Conservation (phyloP, 2,797 vertebrate genomes). For the Argyrosomus regius region DNA sequence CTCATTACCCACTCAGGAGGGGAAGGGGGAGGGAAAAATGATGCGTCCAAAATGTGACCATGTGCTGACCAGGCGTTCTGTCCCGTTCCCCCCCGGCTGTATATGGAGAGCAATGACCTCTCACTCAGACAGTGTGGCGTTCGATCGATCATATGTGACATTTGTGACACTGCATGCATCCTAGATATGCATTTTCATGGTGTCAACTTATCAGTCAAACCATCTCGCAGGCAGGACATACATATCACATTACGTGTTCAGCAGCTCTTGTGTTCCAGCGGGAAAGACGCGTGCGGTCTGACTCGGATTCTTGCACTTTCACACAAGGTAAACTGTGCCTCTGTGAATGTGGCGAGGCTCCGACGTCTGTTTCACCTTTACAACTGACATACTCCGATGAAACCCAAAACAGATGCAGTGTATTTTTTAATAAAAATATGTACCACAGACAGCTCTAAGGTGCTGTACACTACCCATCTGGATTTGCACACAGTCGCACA, state of each 20-base stretch:
- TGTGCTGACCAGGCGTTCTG: constrained; percentile 82
- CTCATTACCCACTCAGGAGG: constrained; percentile 78
- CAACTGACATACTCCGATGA: background rate
- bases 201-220: constrained; percentile 76
- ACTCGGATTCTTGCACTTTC: constrained; percentile 44
- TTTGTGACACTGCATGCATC: constrained; percentile 76
- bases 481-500: constrained; percentile 38
- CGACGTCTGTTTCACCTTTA: constrained; percentile 28
- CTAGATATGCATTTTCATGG: constrained; percentile 64
- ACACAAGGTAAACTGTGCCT: constrained; percentile 38
- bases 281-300: background rate
- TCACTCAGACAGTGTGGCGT: constrained; percentile 58
- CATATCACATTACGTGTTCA: constrained; percentile 68
- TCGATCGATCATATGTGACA: constrained; percentile 80
- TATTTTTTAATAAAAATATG: constrained; percentile 23
- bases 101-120: constrained; percentile 77
- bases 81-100: constrained; percentile 54
- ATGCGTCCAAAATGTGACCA: constrained; percentile 76
- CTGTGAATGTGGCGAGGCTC: constrained; percentile 10
- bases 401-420: constrained; percentile 37
- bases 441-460: constrained; percentile 41
- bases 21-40: constrained; percentile 43
- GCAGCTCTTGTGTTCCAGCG: constrained; percentile 32
- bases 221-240: constrained; percentile 63
- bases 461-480: constrained; percentile 67